A percentile compares a stretch with the other conserved stretches of the same genome.
Conservation (phyloP, 1,140 invertebrate genomes). For the Cyclargus thomasi region DNA sequence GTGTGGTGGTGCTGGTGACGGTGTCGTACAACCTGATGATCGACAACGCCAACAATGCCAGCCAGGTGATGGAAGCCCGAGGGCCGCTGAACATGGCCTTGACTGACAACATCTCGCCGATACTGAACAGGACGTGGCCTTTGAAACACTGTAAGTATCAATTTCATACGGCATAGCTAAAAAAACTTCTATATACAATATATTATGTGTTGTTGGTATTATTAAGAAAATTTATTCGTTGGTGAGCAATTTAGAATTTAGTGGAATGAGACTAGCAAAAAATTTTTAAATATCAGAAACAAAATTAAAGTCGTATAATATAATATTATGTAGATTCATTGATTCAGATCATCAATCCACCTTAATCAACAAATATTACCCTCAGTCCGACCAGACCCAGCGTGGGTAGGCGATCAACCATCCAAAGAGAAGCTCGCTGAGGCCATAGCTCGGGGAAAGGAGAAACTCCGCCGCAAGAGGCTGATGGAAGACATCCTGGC, state of each 20-base stretch:
- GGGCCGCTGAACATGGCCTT: conserved; percentile 32
- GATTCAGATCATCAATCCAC: too few relatives aligned
- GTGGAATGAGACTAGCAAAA: too few relatives aligned
- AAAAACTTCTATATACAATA: too few relatives aligned
- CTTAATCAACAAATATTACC: not conserved
- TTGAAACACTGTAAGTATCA: conserved; percentile 26
- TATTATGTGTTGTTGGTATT: too few relatives aligned
- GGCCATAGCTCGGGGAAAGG: conserved; percentile 75
- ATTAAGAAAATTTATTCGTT: too few relatives aligned
- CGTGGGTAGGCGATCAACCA: not conserved
- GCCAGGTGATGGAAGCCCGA: not conserved
- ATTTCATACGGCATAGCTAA: too few relatives aligned
- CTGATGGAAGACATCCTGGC: conserved; percentile 72
- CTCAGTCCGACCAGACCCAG: conserved; percentile 1
- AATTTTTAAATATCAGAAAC: too few relatives aligned
- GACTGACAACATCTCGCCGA: conserved; percentile 30
- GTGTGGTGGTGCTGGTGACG: conserved; percentile 71
- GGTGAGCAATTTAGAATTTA: too few relatives aligned
- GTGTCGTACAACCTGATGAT: conserved; percentile 70
- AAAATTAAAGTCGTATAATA: too few relatives aligned
- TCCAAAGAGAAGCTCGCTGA: conserved; percentile 43
- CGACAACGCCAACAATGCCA: conserved; percentile 31
- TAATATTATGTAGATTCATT: too few relatives aligned
- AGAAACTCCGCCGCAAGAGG: conserved; percentile 74
- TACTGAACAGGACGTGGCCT: conserved; percentile 54